Conservation (phyloP, 2,797 vertebrate genomes). For the Siniperca undulata region DNA sequence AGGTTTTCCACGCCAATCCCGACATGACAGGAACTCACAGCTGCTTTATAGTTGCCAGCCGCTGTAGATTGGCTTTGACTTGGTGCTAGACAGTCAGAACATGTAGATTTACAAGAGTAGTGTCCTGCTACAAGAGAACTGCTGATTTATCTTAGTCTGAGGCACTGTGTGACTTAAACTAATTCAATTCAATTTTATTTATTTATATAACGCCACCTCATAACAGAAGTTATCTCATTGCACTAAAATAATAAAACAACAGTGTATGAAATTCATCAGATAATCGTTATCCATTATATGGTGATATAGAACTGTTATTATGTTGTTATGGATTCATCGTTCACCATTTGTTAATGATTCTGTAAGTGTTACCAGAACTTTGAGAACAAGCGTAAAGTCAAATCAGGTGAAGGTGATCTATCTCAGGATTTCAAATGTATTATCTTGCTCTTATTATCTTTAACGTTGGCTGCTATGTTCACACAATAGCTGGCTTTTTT, state of each 20-base stretch:
- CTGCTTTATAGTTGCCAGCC: constrained; percentile 73
- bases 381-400: not conserved
- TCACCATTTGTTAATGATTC: not conserved
- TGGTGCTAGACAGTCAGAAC: constrained; percentile 42
- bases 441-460: not conserved
- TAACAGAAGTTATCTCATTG: too few relatives aligned
- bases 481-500: not conserved
- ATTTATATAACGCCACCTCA: not conserved
- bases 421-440: not conserved
- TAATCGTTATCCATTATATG: not conserved
- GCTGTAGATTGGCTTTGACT: constrained; percentile 49
- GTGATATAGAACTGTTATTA: not conserved
- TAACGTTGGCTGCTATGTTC: not conserved
- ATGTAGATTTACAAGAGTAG: constrained; percentile 28
- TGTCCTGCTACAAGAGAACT: constrained; percentile 31
- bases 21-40: constrained; percentile 78
- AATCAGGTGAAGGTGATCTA: not conserved
- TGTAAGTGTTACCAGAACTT: not conserved
- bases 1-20: constrained; percentile 78
- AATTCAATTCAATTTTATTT: too few relatives aligned
- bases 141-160: constrained; percentile 28
- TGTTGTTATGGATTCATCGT: not conserved
- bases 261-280: not conserved
- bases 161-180: not conserved
- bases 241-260: constrained; percentile 7